Evolutionary conservation across 1,140 invertebrate species (phyloP).

Genomic region (Adelges cooleyi): DNA sequence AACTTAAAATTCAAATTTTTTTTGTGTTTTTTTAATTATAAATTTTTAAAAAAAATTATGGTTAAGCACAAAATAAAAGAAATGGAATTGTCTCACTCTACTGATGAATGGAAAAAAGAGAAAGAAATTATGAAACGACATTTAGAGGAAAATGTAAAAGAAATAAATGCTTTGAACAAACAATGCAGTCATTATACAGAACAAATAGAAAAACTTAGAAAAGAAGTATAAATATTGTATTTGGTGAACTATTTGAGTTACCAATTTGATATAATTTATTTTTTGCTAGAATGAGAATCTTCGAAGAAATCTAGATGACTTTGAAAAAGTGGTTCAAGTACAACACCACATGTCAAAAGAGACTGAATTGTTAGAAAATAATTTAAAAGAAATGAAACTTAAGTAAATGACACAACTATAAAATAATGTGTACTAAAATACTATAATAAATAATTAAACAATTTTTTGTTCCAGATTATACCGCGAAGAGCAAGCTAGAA

Average conservation of each 20-base stretch:
- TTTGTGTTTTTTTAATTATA: neutral
- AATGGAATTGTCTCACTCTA: conserved; percentile 45
- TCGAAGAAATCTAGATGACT: conserved; percentile 68
- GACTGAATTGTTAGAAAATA: conserved; percentile 57
- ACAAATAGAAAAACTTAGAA: conserved; percentile 54
- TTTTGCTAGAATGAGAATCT: conserved; percentile 62
- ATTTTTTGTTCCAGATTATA: conserved; percentile 47
- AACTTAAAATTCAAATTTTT: neutral
- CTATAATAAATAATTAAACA: too few species aligned
- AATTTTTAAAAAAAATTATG: neutral
- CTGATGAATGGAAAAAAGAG: conserved; percentile 46
- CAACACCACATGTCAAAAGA: conserved; percentile 65
- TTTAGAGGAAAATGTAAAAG: conserved; percentile 59
- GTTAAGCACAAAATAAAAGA: conserved; percentile 51
- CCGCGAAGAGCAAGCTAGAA: conserved; percentile 65
- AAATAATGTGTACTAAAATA: too few species aligned
- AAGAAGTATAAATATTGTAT: conserved; percentile 45
- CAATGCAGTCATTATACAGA: conserved; percentile 58
- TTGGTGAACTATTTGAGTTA: neutral
- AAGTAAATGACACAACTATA: conserved; percentile 39
- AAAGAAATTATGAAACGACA: conserved; percentile 52
- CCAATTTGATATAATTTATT: neutral
- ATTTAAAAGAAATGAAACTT: conserved; percentile 56
- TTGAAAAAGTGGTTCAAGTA: conserved; percentile 68
- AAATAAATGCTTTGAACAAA: conserved; percentile 58